Evolutionary conservation across 2,888 invertebrate species (phyloP).

Genomic region (Eurois occulta): DNA sequence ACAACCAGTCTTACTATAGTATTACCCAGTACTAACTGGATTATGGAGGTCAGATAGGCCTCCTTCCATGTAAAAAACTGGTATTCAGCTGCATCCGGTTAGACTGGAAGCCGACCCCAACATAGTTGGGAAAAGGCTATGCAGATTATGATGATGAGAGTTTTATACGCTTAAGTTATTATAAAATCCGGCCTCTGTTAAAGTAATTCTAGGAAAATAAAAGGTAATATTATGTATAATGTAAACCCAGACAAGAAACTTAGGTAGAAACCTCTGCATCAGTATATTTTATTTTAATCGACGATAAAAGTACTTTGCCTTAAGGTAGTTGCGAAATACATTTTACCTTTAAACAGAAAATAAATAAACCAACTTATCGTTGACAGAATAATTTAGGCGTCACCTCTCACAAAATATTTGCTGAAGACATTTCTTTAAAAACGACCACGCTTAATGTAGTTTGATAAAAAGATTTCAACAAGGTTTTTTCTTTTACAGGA

Average conservation of each 20-base stretch:
- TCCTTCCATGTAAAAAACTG: no score
- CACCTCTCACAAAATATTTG: conserved; percentile 51
- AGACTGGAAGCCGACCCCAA: no score
- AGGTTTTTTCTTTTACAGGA: conserved; percentile 79
- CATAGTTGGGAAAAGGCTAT: no score
- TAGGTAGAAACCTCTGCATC: not conserved
- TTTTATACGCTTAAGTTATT: no score
- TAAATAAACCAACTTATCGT: conserved; percentile 35
- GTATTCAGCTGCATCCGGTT: no score
- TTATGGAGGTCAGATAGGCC: no score
- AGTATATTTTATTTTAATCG: not conserved
- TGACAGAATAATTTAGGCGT: conserved; percentile 46
- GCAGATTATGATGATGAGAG: no score
- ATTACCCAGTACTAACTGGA: no score
- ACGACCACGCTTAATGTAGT: conserved; percentile 48
- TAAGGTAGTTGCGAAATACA: conserved; percentile 1
- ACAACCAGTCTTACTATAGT: no score
- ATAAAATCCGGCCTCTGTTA: not conserved
- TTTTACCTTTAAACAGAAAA: not conserved
- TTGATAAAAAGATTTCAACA: conserved; percentile 56
- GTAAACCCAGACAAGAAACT: not conserved
- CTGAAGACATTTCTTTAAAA: conserved; percentile 46
- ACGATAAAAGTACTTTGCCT: conserved; percentile 2
- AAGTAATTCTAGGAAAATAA: not conserved
- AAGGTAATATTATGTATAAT: not conserved